A percentile compares a stretch with the other conserved stretches of the same genome.
phyloP scores from a whole-genome alignment of 2,113 vertebrate species.

The Aegithalos caudatus region DNA sequence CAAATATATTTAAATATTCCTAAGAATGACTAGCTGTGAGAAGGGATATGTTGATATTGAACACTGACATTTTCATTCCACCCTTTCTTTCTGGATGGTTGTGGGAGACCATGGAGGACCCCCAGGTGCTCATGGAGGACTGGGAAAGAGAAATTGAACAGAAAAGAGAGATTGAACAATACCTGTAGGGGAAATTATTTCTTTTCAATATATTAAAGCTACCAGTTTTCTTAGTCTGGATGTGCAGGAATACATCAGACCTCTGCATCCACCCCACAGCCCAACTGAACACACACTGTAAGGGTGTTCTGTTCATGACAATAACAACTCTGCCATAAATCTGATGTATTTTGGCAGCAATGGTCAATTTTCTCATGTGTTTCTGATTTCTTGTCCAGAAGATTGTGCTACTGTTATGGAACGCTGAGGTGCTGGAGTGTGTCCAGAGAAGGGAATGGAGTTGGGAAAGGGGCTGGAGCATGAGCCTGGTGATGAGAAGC shows the following conservation, averaged over 20 bases:
- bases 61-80: background rate
- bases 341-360: background rate
- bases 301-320: accelerated
- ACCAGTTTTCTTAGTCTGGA: background rate
- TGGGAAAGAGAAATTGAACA: background rate
- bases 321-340: background rate
- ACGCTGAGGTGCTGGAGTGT: background rate
- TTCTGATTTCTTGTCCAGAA: background rate
- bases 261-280: too few species aligned
- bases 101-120: too few species aligned
- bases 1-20: background rate
- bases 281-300: accelerated
- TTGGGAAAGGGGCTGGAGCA: background rate
- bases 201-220: background rate
- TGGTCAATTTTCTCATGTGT: background rate
- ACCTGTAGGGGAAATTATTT: background rate
- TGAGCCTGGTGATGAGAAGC: too few species aligned
- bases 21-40: background rate
- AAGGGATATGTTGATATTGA: accelerated
- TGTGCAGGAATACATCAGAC: background rate
- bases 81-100: accelerated
- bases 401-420: accelerated
- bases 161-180: background rate
- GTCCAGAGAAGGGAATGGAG: background rate
- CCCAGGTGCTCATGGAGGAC: accelerated